Conservation (phyloP, 2,888 invertebrate species). For the Drosophila recens region DNA sequence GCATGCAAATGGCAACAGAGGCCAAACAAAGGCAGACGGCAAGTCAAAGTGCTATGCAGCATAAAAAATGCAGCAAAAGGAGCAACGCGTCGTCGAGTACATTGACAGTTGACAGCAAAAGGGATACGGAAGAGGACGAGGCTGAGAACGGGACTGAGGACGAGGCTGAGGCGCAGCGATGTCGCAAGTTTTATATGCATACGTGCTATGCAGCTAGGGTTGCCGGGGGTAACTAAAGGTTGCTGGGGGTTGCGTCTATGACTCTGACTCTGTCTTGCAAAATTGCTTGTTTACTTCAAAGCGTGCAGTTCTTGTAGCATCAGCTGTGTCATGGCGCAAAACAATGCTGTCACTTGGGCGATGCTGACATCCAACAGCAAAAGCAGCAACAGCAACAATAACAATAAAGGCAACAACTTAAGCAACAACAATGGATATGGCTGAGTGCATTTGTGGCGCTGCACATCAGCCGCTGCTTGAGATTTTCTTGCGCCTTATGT, state of each 20-base stretch:
- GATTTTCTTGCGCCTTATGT: slow-evolving; percentile 54
- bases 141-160: background rate
- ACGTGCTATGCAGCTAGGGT: slow-evolving; percentile 27
- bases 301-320: slow-evolving; percentile 72
- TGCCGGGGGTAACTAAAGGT: slow-evolving; percentile 17
- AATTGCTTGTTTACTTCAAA: slow-evolving; percentile 82
- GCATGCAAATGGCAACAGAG: slow-evolving; percentile 36
- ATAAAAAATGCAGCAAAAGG: slow-evolving; percentile 75
- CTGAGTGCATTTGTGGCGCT: slow-evolving; percentile 51
- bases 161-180: slow-evolving; percentile 7
- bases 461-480: slow-evolving; percentile 54
- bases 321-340: slow-evolving; percentile 74
- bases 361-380: slow-evolving; percentile 51
- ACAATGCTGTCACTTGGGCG: slow-evolving; percentile 79
- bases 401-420: slow-evolving; percentile 24
- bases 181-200: slow-evolving; percentile 44
- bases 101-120: slow-evolving; percentile 80
- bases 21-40: slow-evolving; percentile 71
- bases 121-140: slow-evolving; percentile 31
- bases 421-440: slow-evolving; percentile 39
- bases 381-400: slow-evolving; percentile 37
- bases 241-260: slow-evolving; percentile 16
- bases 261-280: slow-evolving; percentile 49
- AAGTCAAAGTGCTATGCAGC: slow-evolving; percentile 76
- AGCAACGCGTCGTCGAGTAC: slow-evolving; percentile 67